phyloP scores from a whole-genome alignment of 1,140 invertebrate genomes.

The Caenorhabditis inopinata region DNA sequence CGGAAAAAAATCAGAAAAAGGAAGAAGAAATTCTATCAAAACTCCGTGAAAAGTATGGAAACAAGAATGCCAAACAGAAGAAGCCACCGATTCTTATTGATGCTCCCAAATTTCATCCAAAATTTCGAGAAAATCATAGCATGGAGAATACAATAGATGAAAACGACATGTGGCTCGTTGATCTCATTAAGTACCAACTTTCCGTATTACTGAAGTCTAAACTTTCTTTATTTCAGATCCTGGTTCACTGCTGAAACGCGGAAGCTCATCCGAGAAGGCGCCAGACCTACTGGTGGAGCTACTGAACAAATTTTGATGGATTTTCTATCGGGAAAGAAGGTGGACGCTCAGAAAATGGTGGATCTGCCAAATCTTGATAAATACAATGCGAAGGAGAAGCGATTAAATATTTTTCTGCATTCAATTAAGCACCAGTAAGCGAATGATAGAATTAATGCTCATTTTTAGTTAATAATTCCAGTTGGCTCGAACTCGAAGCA shows the following conservation, averaged over 20 bases:
- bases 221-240: not conserved
- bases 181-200: not conserved
- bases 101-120: not conserved
- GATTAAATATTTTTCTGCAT: constrained; percentile 5
- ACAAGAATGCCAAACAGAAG: not conserved
- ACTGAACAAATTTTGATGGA: not conserved
- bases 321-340: not conserved
- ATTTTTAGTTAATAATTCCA: not conserved
- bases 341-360: not conserved
- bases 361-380: constrained; percentile 5
- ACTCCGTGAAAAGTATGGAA: not conserved
- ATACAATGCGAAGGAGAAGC: constrained; percentile 17
- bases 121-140: too few relatives aligned
- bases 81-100: not conserved
- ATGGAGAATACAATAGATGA: not conserved
- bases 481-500: not conserved
- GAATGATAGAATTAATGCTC: not conserved
- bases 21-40: not conserved
- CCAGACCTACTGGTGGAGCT: not conserved
- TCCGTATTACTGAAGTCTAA: too few relatives aligned
- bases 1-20: not conserved
- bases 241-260: not conserved
- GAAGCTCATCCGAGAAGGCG: not conserved
- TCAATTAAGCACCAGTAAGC: not conserved
- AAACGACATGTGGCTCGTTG: not conserved